Base-by-base conservation (phyloP, 1,140 invertebrate genomes). In the Wiebesia pumilae region DNA sequence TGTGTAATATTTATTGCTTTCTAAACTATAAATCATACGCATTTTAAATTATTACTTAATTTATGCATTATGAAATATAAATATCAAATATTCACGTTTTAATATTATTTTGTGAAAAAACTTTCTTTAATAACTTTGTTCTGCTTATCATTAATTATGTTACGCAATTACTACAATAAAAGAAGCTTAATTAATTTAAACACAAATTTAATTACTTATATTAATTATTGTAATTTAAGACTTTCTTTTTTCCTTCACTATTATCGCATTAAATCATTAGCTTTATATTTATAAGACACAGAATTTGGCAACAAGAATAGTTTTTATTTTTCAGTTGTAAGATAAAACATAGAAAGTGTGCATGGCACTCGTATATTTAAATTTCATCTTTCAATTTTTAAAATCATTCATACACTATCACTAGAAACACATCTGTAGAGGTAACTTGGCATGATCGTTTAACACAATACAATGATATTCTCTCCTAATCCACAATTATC, bases 301-400 rank as follows among this genome's bases (percentile, higher is more conserved):
- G 3, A 33, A 82, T 82, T 71, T 69, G 24, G 69, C 38, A 47
- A 69, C 40, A 81, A 80, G 33, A 19, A 69, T 69, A 47, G n/a
- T 83, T 83, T 83, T 75, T 75, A 73, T 73, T 73, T 51, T 27
- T 33, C 3, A 27, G 27, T 33, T 62, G 14, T 40, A 71, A 62
- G 21, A 58, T 73, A 62, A 78, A 47, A 84, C 58, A 67, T 79
- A 24, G 4, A 79, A 69, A 79, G 19, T 79, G 47, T 71, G 73
- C 67, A 81, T 85, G 65, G 33, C 35, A 73, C 75, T 81, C 73
- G 27, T 43, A 40, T 47, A 78, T 30, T 79, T 62, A 30, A 62
- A 62, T 43, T 24, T 30, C 10, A 33, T 62, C 7, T 43, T 33
- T 69, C 27, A 38, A 24, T 73, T 21, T 33, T 51, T 21, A 80